Percentiles rank a stretch among this genome's conserved stretches.
These are phyloP conservation scores for Thecocarcelia acutangulata DNA, from an alignment of 2,888 invertebrate species.

Conservation along the genomic window DNA sequence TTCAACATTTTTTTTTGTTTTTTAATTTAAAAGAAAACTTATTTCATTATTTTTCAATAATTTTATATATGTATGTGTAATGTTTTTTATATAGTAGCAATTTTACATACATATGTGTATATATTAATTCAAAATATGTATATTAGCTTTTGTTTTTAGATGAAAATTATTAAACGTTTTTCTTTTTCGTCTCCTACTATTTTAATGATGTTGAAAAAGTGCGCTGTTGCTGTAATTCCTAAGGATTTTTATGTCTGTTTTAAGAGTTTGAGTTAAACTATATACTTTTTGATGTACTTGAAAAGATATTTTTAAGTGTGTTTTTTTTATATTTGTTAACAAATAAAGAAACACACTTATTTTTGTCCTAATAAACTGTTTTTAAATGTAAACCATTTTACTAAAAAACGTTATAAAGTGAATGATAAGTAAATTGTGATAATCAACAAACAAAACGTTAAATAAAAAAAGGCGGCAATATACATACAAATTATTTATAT, in stretches of 20 bases:
- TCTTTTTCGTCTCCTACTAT: slow-evolving; percentile 65
- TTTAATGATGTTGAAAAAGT: slow-evolving; percentile 61
- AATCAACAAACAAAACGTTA: slow-evolving; percentile 15
- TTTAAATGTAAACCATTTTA: slow-evolving; percentile 3
- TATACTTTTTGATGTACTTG: neutral
- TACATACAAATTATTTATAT: slow-evolving; percentile 5
- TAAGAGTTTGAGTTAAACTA: slow-evolving; percentile 1
- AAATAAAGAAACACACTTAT: slow-evolving; percentile 17
- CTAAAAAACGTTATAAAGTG: neutral
- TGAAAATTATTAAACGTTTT: slow-evolving; percentile 54
- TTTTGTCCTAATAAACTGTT: slow-evolving; percentile 1
- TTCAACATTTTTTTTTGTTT: slow-evolving; percentile 70
- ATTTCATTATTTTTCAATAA: slow-evolving; percentile 69
- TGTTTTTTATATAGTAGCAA: slow-evolving; percentile 57
- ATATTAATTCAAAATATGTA: slow-evolving; percentile 57
- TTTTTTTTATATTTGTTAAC: slow-evolving; percentile 1
- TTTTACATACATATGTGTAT: slow-evolving; percentile 64
- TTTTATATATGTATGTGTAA: slow-evolving; percentile 34
- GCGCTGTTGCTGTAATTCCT: slow-evolving; percentile 67
- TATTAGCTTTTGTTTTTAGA: slow-evolving; percentile 59
- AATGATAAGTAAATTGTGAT: too few species aligned
- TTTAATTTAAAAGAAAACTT: slow-evolving; percentile 66
- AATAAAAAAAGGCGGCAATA: neutral
- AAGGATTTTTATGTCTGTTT: slow-evolving; percentile 39
- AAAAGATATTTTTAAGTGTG: neutral